Evolutionary conservation across 2,113 vertebrate species (phyloP).

Genomic region (Alethe castanea): DNA sequence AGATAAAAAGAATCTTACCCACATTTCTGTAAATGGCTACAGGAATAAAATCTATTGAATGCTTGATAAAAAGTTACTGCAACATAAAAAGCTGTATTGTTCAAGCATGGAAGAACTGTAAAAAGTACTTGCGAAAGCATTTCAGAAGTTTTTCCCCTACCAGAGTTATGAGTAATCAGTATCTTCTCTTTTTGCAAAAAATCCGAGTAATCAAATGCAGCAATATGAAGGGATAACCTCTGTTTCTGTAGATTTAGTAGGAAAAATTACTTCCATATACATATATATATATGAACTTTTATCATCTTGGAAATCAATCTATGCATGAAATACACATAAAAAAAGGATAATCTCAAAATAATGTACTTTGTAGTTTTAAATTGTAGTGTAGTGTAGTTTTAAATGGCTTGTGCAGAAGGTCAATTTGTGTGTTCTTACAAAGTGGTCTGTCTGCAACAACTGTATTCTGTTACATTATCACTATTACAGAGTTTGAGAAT

Average conservation of each 20-base stretch:
- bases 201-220: not conserved
- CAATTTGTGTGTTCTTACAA: not conserved
- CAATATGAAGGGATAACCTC: not conserved
- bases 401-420: not conserved
- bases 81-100: not conserved
- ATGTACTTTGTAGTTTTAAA: not conserved
- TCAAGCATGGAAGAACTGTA: not conserved
- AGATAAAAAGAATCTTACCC: not conserved
- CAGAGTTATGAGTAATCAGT: not conserved
- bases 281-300: not conserved
- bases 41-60: constrained; percentile 19
- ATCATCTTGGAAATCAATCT: not conserved
- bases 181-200: not conserved
- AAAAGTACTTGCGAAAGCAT: constrained; percentile 22
- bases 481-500: not conserved
- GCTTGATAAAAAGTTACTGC: constrained; percentile 27
- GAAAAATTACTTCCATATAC: not conserved
- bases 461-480: not conserved
- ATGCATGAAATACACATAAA: not conserved
- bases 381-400: too few relatives aligned
- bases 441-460: not conserved
- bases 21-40: constrained; percentile 2
- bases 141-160: not conserved
- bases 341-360: not conserved
- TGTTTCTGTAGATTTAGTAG: not conserved